phyloP scores from a whole-genome alignment of 2,113 vertebrate species.

The Capricornis sumatraensis region DNA sequence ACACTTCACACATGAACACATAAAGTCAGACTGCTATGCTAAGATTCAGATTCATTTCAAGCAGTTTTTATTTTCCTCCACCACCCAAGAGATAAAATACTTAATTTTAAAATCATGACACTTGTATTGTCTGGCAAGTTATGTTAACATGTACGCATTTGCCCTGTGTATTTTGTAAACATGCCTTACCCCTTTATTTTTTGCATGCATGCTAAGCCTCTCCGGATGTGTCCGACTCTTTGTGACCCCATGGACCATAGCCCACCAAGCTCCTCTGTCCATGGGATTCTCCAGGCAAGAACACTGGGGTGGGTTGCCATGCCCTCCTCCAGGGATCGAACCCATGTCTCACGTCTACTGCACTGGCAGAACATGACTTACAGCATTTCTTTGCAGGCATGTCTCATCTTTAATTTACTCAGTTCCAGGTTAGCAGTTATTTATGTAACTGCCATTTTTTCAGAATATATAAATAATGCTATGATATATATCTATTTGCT shows the following conservation, averaged over 20 bases:
- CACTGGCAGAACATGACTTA: neutral
- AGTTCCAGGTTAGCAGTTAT: neutral
- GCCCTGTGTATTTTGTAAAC: neutral
- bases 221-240: neutral
- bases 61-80: no score
- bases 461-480: neutral
- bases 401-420: neutral
- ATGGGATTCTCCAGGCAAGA: neutral
- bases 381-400: neutral
- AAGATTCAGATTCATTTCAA: neutral
- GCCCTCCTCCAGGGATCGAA: neutral
- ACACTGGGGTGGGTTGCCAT: neutral
- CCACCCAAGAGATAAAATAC: neutral
- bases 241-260: neutral
- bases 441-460: neutral
- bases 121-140: neutral
- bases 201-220: neutral
- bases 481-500: neutral
- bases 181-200: neutral
- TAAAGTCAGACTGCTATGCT: accelerated
- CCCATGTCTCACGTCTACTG: neutral
- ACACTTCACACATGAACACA: accelerated
- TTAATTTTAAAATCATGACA: neutral
- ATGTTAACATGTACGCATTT: neutral
- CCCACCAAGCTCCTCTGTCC: neutral